These are phyloP conservation scores for Diceros bicornis DNA, from an alignment of 2,797 vertebrate genomes.

Conservation along the genomic window DNA sequence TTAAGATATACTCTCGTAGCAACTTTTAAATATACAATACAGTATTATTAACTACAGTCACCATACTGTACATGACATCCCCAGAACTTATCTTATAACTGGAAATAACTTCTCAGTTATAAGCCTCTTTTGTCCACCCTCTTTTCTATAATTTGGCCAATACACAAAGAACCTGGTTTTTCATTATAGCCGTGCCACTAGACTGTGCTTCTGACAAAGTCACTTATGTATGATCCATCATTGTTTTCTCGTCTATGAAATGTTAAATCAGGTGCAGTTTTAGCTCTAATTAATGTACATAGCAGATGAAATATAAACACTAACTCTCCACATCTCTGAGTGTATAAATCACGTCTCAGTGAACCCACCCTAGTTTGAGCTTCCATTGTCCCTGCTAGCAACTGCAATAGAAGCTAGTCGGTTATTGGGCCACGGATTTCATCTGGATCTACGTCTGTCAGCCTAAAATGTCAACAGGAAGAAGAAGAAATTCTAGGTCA, in stretches of 20 bases:
- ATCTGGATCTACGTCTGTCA: not conserved
- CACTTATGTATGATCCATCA: not conserved
- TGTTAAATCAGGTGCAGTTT: not conserved
- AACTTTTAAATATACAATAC: not conserved
- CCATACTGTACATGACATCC: not conserved
- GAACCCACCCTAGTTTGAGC: not conserved
- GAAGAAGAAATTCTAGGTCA: constrained; percentile 30
- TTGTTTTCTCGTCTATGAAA: not conserved
- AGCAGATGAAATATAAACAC: not conserved
- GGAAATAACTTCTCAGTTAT: not conserved
- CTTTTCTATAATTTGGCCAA: not conserved
- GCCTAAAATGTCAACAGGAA: constrained; percentile 24
- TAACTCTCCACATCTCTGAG: not conserved
- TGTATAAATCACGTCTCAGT: not conserved
- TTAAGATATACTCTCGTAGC: not conserved
- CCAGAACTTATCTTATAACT: not conserved
- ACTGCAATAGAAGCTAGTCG: not conserved
- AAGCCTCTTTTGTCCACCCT: not conserved
- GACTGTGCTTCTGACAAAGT: not conserved
- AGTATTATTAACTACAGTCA: not conserved
- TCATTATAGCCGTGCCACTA: not conserved
- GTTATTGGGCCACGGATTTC: not conserved
- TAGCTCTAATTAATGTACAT: not conserved
- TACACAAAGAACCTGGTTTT: not conserved
- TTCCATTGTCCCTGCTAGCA: not conserved